Percentiles rank a stretch among this genome's conserved stretches.
Conservation (phyloP, 92 coral and sea anemone genomes). For the Plumapathes pennacea region DNA sequence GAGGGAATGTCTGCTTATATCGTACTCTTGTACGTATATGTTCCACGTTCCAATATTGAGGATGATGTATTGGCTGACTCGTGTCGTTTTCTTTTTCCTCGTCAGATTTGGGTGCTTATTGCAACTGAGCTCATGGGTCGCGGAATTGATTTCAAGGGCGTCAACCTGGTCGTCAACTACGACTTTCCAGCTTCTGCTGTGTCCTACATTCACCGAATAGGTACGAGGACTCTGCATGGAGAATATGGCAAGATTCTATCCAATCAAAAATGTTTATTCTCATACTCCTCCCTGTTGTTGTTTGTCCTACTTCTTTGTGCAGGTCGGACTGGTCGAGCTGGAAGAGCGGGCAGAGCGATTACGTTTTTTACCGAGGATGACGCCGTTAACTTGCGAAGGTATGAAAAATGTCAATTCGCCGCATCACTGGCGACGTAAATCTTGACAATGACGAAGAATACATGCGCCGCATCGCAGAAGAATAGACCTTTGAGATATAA, state of each 20-base stretch:
- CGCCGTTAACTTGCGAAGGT: slow-evolving; percentile 82
- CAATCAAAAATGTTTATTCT: background rate
- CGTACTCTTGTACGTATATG: no score
- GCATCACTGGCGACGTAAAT: no score
- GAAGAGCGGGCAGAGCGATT: slow-evolving; percentile 84
- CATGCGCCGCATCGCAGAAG: no score
- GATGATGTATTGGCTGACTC: no score
- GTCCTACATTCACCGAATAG: slow-evolving; percentile 97
- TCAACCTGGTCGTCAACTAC: slow-evolving; percentile 86
- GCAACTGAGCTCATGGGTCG: slow-evolving; percentile 99
- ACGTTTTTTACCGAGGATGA: slow-evolving; percentile 96
- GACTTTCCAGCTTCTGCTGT: slow-evolving; percentile 97
- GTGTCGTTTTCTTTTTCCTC: no score
- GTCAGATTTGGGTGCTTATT: slow-evolving; percentile 93
- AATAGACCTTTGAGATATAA: no score
- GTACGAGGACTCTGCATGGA: slow-evolving; percentile 25
- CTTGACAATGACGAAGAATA: no score
- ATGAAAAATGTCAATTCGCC: no score
- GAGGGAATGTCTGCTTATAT: no score
- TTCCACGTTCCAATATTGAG: no score
- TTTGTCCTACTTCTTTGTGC: background rate
- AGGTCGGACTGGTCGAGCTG: slow-evolving; percentile 97
- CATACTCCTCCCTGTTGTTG: background rate
- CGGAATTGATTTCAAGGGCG: slow-evolving; percentile 98
- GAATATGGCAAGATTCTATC: background rate